Evolutionary conservation across 2,113 vertebrate species (phyloP).

Genomic region (Telmatochromis brachygnathus): DNA sequence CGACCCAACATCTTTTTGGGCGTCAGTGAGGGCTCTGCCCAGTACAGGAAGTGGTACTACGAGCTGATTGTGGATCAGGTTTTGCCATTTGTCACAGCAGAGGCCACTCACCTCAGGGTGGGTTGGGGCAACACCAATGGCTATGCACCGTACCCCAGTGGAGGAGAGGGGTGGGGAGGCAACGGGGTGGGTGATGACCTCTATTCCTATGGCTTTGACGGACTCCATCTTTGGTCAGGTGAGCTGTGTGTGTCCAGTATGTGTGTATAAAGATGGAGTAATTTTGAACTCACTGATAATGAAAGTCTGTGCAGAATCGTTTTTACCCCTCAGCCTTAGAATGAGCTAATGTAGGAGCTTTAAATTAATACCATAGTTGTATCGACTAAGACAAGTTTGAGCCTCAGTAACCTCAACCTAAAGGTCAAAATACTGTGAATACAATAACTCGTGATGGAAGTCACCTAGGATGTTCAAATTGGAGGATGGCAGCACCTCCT

Average conservation of each 20-base stretch:
- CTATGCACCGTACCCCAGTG: conserved; percentile 85
- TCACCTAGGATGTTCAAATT: accelerated
- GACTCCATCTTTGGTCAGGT: conserved; percentile 96
- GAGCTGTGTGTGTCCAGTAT: not conserved
- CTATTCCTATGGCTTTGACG: conserved; percentile 92
- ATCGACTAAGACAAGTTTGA: not conserved
- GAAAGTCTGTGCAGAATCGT: not conserved
- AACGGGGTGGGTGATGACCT: conserved; percentile 93
- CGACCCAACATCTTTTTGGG: conserved; percentile 93
- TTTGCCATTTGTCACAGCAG: conserved; percentile 84
- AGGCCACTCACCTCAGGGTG: conserved; percentile 88
- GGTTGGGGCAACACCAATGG: conserved; percentile 94
- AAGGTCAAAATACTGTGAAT: not conserved
- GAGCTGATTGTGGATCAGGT: conserved; percentile 91
- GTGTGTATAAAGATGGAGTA: not conserved
- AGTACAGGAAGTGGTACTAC: conserved; percentile 96
- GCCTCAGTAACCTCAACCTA: not conserved
- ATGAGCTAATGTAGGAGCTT: not conserved
- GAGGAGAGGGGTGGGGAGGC: conserved; percentile 91
- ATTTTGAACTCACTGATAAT: not conserved
- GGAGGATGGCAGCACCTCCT: not conserved
- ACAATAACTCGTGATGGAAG: not conserved
- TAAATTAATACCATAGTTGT: not conserved
- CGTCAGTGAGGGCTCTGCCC: conserved; percentile 90
- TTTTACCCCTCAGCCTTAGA: not conserved